Percentiles rank a stretch among this genome's conserved stretches.
phyloP scores from a whole-genome alignment of 37 sponge, comb jelly and placozoan species.

The Amphimedon queenslandica region DNA sequence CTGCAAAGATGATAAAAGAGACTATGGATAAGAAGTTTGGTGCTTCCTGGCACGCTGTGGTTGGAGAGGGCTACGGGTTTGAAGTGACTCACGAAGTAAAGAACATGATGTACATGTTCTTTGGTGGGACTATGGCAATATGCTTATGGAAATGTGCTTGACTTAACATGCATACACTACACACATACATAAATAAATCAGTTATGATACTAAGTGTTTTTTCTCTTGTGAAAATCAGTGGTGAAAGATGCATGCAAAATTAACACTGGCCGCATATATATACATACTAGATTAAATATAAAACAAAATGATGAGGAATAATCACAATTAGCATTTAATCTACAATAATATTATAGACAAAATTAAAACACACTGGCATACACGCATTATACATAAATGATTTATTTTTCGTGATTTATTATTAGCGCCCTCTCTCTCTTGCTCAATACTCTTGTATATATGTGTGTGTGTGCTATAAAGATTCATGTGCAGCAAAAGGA shows the following conservation, averaged over 20 bases:
- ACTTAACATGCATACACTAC: not conserved
- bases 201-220: no score
- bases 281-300: no score
- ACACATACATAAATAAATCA: no score
- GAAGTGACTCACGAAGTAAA: constrained; percentile 93
- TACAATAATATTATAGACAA: not conserved
- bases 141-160: constrained; percentile 97
- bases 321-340: not conserved
- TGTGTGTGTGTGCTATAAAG: not conserved
- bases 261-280: no score
- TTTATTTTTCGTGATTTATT: not conserved
- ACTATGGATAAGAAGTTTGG: constrained; percentile 99
- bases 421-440: no score
- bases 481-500: constrained; percentile 24
- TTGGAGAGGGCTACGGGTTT: constrained; percentile 95
- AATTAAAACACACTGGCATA: not conserved
- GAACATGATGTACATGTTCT: constrained; percentile 96
- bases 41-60: constrained; percentile 94
- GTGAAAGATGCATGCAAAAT: not conserved
- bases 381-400: constrained; percentile 4
- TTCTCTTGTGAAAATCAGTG: not conserved
- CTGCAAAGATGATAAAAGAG: constrained; percentile 98
- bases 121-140: constrained; percentile 91
- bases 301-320: no score
- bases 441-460: not conserved